These are phyloP conservation scores for Macrosteles quadrilineatus DNA, from an alignment of 1,140 invertebrate species.

Conservation along the genomic window DNA sequence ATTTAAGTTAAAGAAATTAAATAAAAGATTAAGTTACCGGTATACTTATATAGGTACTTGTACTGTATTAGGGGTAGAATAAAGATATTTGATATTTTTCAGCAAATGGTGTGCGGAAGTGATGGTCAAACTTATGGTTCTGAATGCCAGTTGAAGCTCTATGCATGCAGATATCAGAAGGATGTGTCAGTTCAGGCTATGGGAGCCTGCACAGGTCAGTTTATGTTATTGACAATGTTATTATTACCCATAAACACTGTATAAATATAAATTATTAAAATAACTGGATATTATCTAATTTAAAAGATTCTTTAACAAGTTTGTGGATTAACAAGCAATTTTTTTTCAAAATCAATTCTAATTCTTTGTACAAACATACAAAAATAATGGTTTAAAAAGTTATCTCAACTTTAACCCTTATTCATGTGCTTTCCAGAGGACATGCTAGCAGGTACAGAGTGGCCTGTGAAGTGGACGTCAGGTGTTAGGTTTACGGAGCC, in stretches of 20 bases:
- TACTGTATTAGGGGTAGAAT: too few species aligned
- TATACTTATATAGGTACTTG: too few species aligned
- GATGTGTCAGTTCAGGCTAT: slow-evolving; percentile 78
- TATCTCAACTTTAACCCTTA: too few species aligned
- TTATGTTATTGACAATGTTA: slow-evolving; percentile 40
- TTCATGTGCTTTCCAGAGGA: too few species aligned
- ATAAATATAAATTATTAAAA: not conserved
- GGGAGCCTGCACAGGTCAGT: slow-evolving; percentile 71
- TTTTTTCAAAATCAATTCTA: too few species aligned
- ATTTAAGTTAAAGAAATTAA: too few species aligned
- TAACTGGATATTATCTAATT: too few species aligned
- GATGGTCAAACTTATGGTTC: slow-evolving; percentile 74
- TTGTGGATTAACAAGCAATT: too few species aligned
- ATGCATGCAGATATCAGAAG: slow-evolving; percentile 70
- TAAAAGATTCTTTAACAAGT: too few species aligned
- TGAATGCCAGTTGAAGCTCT: slow-evolving; percentile 69
- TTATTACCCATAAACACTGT: not conserved
- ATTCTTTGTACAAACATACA: too few species aligned
- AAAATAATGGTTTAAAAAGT: too few species aligned
- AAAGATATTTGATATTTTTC: slow-evolving; percentile 20
- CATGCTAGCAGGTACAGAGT: slow-evolving; percentile 61
- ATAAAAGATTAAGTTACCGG: too few species aligned
- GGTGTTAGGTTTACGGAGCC: slow-evolving; percentile 79
- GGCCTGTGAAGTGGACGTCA: slow-evolving; percentile 63
- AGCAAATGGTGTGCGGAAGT: slow-evolving; percentile 67